These are phyloP conservation scores for Chymomyza costata DNA, from an alignment of 1,140 invertebrate genomes.

Conservation along the genomic window DNA sequence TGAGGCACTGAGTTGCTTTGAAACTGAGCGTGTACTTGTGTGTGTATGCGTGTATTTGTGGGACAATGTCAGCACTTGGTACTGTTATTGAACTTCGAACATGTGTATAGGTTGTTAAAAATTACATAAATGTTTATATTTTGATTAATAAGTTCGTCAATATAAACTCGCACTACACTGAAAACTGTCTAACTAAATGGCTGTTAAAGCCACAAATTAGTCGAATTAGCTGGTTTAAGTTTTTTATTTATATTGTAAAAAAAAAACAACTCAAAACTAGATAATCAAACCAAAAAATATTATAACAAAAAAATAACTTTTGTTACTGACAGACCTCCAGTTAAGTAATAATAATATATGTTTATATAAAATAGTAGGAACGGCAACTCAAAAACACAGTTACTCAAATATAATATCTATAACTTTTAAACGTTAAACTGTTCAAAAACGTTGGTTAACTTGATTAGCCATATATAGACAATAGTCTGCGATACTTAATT, in stretches of 20 bases:
- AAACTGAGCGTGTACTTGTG: slow-evolving; percentile 30
- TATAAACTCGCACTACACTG: slow-evolving; percentile 72
- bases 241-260: slow-evolving; percentile 21
- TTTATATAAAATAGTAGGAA: slow-evolving; percentile 45
- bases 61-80: slow-evolving; percentile 40
- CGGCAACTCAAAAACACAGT: slow-evolving; percentile 41
- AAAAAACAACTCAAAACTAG: slow-evolving; percentile 48
- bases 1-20: slow-evolving; percentile 1
- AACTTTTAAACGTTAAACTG: slow-evolving; percentile 20
- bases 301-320: slow-evolving; percentile 46
- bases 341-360: slow-evolving; percentile 55
- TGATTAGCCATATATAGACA: slow-evolving; percentile 52
- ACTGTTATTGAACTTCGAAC: slow-evolving; percentile 48
- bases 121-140: slow-evolving; percentile 33
- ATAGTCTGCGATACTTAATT: slow-evolving; percentile 19
- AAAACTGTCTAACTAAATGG: slow-evolving; percentile 22
- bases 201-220: slow-evolving; percentile 48
- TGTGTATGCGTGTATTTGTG: slow-evolving; percentile 34
- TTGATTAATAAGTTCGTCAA: slow-evolving; percentile 40
- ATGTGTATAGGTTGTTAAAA: slow-evolving; percentile 72
- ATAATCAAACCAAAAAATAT: slow-evolving; percentile 50
- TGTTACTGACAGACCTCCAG: slow-evolving; percentile 62
- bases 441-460: slow-evolving; percentile 49
- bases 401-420: slow-evolving; percentile 25
- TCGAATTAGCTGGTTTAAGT: slow-evolving; percentile 59